Base-by-base conservation (phyloP, 2,113 vertebrate genomes). In the Semicossyphus pulcher region DNA sequence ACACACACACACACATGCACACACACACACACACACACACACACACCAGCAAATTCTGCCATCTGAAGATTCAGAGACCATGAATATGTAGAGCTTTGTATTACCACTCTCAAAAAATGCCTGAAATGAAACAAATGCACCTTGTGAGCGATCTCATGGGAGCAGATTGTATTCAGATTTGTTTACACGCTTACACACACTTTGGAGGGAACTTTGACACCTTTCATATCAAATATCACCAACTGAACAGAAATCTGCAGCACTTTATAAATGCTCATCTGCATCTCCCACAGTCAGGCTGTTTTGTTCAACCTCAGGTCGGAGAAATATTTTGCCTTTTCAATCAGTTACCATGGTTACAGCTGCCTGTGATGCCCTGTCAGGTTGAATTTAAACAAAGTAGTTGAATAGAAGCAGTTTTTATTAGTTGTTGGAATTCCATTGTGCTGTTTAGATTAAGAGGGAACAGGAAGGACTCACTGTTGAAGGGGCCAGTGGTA, bases 281-380 rank as follows among this genome's bases (percentile, higher is more conserved):
- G 28, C 31, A 65, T 26, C 39, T 10, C 12, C 10, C 34, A 25
- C 36, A 14, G 16, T 21, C 1, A 7, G 28, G 29, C 4, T 37
- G 15, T 29, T 62, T 72, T n/a, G n/a, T n/a, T n/a, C n/a, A 52
- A 25, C 20, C n/a, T 68, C 15, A 48, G 32, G 36, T 41, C 11
- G 25, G 37, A 28, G 3, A 65, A 77, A 58, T 44, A 45, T 67
- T 72, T 61, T 47, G 32, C 29, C 49, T 60, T 54, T 15, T 31
- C 42, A 42, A 31, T 45, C 29, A 15, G 76, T 80, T 76, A 18
- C 84, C 67, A 73, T 60, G 63, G 76, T 73, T 65, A 73, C 79
- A 3, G 10, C 25, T 57, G 53, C 11, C 32, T 76, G 52, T 57
- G 59, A 66, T 68, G 41, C 45, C 69, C 45, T 70, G 41, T 60